Evolutionary conservation across 1,140 invertebrate genomes (phyloP).

Genomic region (Homalodisca vitripennis): DNA sequence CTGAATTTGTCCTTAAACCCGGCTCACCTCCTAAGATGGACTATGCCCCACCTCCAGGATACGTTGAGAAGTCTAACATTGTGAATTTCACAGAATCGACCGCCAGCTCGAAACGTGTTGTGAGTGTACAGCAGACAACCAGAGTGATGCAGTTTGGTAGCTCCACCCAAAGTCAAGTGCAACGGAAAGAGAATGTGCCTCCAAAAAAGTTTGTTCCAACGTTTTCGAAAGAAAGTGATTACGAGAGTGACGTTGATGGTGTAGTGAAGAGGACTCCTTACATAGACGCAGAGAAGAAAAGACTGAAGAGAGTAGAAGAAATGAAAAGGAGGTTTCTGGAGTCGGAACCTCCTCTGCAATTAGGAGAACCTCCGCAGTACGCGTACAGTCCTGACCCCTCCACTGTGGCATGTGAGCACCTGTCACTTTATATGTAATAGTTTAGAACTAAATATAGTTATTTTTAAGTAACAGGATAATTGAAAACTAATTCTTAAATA

Average conservation of each 20-base stretch:
- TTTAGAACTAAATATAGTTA: too few species aligned
- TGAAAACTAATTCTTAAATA: too few species aligned
- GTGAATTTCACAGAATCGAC: conserved; percentile 68
- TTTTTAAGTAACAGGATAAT: too few species aligned
- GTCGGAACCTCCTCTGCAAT: conserved; percentile 49
- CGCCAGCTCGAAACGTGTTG: conserved; percentile 59
- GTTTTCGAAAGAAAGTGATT: conserved; percentile 68
- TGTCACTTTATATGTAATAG: too few species aligned
- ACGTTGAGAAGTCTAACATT: conserved; percentile 61
- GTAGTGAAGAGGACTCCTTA: conserved; percentile 54
- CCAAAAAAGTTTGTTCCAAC: conserved; percentile 59
- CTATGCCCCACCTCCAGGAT: conserved; percentile 54
- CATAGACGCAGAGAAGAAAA: conserved; percentile 45
- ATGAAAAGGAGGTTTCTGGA: conserved; percentile 48
- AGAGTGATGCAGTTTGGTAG: conserved; percentile 63
- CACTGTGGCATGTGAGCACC: conserved; percentile 39
- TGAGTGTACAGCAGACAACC: conserved; percentile 67
- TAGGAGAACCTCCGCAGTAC: conserved; percentile 60
- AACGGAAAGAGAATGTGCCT: conserved; percentile 17
- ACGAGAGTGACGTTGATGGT: conserved; percentile 64
- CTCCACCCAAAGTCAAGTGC: not conserved
- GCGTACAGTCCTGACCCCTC: conserved; percentile 51
- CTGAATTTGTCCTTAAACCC: conserved; percentile 52
- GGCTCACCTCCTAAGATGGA: conserved; percentile 58
- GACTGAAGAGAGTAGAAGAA: conserved; percentile 45